phyloP scores from a whole-genome alignment of 2,113 vertebrate species.

The Mungos mungo region DNA sequence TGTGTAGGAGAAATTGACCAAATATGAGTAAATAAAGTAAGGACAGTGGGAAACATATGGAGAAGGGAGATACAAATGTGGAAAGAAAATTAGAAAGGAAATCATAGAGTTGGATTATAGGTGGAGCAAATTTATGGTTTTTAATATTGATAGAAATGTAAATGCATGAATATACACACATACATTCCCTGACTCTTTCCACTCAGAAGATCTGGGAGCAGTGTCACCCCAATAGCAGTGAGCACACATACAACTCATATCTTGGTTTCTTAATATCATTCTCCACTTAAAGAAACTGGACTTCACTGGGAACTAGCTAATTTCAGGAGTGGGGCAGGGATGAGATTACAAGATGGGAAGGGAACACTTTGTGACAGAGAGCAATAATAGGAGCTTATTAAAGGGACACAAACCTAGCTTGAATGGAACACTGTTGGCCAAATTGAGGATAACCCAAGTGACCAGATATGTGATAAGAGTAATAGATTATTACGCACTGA shows the following conservation, averaged over 20 bases:
- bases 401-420: not conserved
- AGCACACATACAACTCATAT: not conserved
- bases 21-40: not conserved
- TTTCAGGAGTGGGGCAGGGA: not conserved
- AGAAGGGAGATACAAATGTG: not conserved
- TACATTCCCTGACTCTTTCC: not conserved
- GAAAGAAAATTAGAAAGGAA: not conserved
- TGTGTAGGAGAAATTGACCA: not conserved
- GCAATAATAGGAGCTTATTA: not conserved
- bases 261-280: not conserved
- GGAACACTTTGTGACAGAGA: not conserved
- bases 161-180: not conserved
- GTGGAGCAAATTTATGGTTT: not conserved
- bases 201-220: not conserved
- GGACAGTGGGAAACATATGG: not conserved
- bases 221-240: not conserved
- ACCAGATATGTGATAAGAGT: not conserved
- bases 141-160: not conserved
- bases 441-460: not conserved
- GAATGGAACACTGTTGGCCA: not conserved
- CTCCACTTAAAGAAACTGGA: not conserved
- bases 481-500: not conserved
- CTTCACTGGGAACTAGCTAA: not conserved
- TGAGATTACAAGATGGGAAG: not conserved
- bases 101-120: not conserved